Conservation (phyloP, 1,140 invertebrate genomes). For the Macrotrachela quadricornifera region DNA sequence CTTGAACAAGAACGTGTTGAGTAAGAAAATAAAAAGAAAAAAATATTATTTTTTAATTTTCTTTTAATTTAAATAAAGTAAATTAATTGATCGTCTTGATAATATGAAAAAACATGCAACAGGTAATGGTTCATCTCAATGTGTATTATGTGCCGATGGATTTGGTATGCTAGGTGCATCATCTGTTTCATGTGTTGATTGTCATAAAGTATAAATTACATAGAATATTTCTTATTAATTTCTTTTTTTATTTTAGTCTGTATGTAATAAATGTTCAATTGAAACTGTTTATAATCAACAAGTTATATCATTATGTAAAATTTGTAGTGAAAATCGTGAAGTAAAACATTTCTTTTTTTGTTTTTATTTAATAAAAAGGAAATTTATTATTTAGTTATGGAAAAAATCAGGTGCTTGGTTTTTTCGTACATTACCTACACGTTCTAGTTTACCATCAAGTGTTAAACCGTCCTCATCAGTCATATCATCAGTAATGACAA, state of each 20-base stretch:
- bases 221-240: too few species aligned
- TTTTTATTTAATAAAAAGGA: background rate
- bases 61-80: constrained; percentile 31
- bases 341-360: constrained; percentile 20
- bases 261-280: constrained; percentile 65
- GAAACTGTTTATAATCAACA: constrained; percentile 42
- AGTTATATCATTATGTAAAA: constrained; percentile 63
- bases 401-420: constrained; percentile 94
- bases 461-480: too few species aligned
- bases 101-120: constrained; percentile 46
- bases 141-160: constrained; percentile 52
- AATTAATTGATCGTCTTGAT: constrained; percentile 60
- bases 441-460: too few species aligned
- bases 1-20: constrained; percentile 54
- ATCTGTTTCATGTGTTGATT: constrained; percentile 51
- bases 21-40: constrained; percentile 22
- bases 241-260: constrained; percentile 33
- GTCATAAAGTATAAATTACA: constrained; percentile 39
- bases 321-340: constrained; percentile 81
- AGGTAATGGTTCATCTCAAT: constrained; percentile 43
- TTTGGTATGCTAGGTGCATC: constrained; percentile 42
- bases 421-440: constrained; percentile 45
- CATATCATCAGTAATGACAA: too few species aligned
- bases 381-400: constrained; percentile 44
- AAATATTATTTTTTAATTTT: background rate